phyloP scores from a whole-genome alignment of 1,140 invertebrate genomes.

The Drosophila bocki region DNA sequence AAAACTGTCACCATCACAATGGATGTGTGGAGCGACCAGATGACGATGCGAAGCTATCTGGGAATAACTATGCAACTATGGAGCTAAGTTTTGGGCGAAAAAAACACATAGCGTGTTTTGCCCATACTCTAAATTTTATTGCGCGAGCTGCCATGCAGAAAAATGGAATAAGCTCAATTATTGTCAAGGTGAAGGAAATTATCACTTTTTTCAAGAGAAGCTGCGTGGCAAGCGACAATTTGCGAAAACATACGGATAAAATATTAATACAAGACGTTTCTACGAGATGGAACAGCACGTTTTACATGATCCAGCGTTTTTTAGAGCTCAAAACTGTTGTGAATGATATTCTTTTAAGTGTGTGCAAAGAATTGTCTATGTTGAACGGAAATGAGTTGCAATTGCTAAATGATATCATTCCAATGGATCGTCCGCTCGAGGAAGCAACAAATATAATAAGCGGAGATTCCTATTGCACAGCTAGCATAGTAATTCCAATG shows the following conservation, averaged over 20 bases:
- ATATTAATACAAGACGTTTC: neutral
- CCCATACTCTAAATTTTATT: too few relatives aligned
- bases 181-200: too few relatives aligned
- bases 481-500: constrained; percentile 14
- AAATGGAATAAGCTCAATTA: too few relatives aligned
- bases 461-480: constrained; percentile 11
- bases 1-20: constrained; percentile 14
- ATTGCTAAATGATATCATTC: constrained; percentile 6
- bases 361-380: constrained; percentile 1
- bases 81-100: neutral
- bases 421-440: constrained; percentile 11
- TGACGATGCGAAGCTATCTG: constrained; percentile 13
- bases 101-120: too few relatives aligned
- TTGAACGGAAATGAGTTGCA: constrained; percentile 15
- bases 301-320: constrained; percentile 1
- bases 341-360: constrained; percentile 4
- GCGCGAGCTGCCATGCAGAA: too few relatives aligned
- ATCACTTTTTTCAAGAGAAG: too few relatives aligned
- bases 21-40: constrained; percentile 22
- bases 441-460: constrained; percentile 18
- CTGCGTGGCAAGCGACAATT: too few relatives aligned
- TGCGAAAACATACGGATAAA: too few relatives aligned
- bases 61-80: constrained; percentile 14
- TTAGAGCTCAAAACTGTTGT: constrained; percentile 8
- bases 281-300: constrained; percentile 9